These are phyloP conservation scores for Drosophila hamatofila DNA, from an alignment of 2,888 invertebrate genomes.

Conservation along the genomic window DNA sequence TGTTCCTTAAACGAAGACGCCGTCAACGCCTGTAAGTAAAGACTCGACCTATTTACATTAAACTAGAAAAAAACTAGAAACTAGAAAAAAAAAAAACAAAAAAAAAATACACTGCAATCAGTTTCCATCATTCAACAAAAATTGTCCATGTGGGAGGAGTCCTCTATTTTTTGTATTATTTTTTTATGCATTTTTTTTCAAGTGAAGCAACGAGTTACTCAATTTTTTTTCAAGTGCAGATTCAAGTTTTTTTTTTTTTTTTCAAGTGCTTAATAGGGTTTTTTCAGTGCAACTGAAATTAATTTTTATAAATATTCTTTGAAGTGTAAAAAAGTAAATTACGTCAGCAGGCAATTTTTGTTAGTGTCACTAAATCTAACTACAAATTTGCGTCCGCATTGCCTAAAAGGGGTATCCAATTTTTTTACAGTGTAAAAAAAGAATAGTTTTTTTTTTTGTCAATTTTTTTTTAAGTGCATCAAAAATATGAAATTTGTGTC, in stretches of 20 bases:
- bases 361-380: conserved; percentile 6
- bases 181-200: conserved; percentile 14
- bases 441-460: neutral
- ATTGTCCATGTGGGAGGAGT: conserved; percentile 41
- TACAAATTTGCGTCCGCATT: conserved; percentile 15
- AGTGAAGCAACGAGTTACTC: neutral
- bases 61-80: conserved; percentile 7
- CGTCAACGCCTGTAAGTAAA: conserved; percentile 75
- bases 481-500: conserved; percentile 20
- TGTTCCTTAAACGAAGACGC: conserved; percentile 73
- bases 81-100: conserved; percentile 13
- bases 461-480: conserved; percentile 40
- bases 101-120: conserved; percentile 35
- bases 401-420: conserved; percentile 3
- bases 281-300: conserved; percentile 26
- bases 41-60: conserved; percentile 51
- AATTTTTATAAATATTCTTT: conserved; percentile 7
- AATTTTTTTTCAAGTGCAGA: conserved; percentile 36
- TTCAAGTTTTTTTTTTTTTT: conserved; percentile 18
- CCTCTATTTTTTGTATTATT: neutral
- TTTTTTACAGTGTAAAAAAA: conserved; percentile 3
- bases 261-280: conserved; percentile 19
- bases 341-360: conserved; percentile 26
- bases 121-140: conserved; percentile 21
- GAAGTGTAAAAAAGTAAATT: conserved; percentile 11